Percentiles rank a stretch among this genome's conserved stretches.
phyloP scores from a whole-genome alignment of 2,888 invertebrate species.

The Diogma glabrata region DNA sequence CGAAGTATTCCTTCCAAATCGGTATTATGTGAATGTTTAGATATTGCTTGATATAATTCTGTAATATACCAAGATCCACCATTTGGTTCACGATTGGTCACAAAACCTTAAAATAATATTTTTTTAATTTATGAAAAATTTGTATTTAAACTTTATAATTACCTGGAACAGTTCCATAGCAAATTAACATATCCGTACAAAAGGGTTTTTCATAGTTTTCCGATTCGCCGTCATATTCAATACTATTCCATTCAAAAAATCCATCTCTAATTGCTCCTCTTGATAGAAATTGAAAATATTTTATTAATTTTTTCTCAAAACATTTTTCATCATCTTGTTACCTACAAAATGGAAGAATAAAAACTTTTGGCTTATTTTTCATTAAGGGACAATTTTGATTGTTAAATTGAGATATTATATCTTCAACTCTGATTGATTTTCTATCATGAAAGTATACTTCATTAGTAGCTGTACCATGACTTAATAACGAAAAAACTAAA shows the following conservation, averaged over 20 bases:
- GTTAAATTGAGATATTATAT: not conserved
- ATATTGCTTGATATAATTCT: constrained; percentile 4
- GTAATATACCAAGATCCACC: constrained; percentile 2
- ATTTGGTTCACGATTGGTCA: not conserved
- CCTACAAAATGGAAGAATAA: constrained; percentile 3
- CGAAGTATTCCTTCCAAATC: not conserved
- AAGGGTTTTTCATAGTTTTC: not conserved
- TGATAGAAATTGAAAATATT: not conserved
- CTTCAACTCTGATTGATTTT: not conserved
- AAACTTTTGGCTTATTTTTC: constrained; percentile 4
- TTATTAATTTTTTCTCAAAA: not conserved
- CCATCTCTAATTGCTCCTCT: too few species aligned
- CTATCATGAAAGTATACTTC: not conserved
- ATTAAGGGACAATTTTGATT: not conserved
- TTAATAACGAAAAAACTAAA: not conserved
- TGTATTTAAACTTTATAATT: too few species aligned
- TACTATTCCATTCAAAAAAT: too few species aligned
- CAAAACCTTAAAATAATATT: too few species aligned
- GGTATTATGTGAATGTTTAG: not conserved
- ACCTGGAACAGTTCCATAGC: constrained; percentile 1
- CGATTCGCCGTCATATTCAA: too few species aligned
- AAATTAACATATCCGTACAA: constrained; percentile 5
- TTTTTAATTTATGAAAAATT: too few species aligned
- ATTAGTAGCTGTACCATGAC: not conserved
- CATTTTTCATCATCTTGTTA: too few species aligned